Base-by-base conservation (phyloP, 2,797 vertebrate species). In the Mallotus villosus region DNA sequence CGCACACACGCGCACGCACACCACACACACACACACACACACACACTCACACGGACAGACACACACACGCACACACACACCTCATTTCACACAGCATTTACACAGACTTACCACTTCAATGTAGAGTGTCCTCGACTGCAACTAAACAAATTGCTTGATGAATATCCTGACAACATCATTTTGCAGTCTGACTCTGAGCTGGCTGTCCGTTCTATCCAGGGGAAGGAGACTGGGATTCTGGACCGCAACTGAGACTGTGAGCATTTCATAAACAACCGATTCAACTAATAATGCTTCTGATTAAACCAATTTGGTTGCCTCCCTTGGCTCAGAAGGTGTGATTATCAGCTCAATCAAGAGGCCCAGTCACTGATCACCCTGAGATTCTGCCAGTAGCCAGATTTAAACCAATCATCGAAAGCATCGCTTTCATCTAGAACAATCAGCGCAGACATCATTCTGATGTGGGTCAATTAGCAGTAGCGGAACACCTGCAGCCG, bases 321-420 rank as follows among this genome's bases (percentile, higher is more conserved):
- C 24, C 58, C 71, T 0, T 46, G 72, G 73, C 81, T 84, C 76
- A 62, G 78, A 68, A 85, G 83, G 81, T 70, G 81, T 41, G 58
- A 82, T 83, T 86, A 90, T 90, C 86, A 87, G 70, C 76, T 76
- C 73, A 32, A 75, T 84, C 72, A 21, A 86, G 85, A 77, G 84
- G 67, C 78, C 86, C 68, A 82, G 81, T 70, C 57, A 14, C 75
- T 53, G n/a, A 2, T 72, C 73, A 68, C 82, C 69, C 78, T 77
- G 60, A 63, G 78, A 67, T 75, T 7, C 46, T 41, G 32, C 32
- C 81, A 79, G 81, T 73, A 2, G 78, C 84, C 77, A 84, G 81
- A 90, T 90, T 88, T 82, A 74, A 76, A 88, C 84, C 85, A 87
- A 89, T 89, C 87, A 85, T 82, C 71, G 67, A 1, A 63, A 65